Base-by-base conservation (phyloP, 1,140 invertebrate genomes). In the Trichogramma pretiosum region DNA sequence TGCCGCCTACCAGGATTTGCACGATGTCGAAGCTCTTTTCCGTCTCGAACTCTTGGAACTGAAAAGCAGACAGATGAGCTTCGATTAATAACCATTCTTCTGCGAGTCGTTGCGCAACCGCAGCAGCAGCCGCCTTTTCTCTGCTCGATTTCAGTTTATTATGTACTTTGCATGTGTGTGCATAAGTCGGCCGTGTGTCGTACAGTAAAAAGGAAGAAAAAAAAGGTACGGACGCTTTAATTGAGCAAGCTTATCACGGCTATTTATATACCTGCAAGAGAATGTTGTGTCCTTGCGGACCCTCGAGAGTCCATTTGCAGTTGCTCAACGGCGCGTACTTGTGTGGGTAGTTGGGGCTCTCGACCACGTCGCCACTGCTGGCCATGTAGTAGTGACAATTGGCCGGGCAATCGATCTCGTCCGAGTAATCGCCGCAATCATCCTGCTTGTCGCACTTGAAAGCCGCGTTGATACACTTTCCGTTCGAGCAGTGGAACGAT, bases 21-120 rank as follows among this genome's bases (percentile, higher is more conserved):
- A 98, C 91, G 26, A 92, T 91, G 69, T 98, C 94, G 60, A 93
- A 93, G 57, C 88, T 86, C 65, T 93, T 89, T 72, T 98, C 94
- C 4, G 93, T 98, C 64, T 94, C 92, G 69, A 98, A 97, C 73
- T 94, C 89, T 77, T 91, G 90, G 70, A 98, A 94, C 81, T 96
- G 76, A 36, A 5, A 28, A 9, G 13, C n/a, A n/a, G n/a, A n/a
- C n/a, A n/a, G n/a, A n/a, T n/a, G n/a, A n/a, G n/a, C n/a, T n/a
- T 9, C 26, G 26, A 7, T 28, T 28, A 1, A 13, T 28, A 13
- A 9, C 7, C 7, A 13, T 9, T 28, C 13, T 28, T 13, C 26
- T 13, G 26, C 26, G 26, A 28, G 26, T 13, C 7, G 13, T 28
- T 13, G 26, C 26, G 26, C 7, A 28, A 28, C 26, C 7, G 13